Conservation (phyloP, 2,113 vertebrate genomes). For the Heptranchias perlo region DNA sequence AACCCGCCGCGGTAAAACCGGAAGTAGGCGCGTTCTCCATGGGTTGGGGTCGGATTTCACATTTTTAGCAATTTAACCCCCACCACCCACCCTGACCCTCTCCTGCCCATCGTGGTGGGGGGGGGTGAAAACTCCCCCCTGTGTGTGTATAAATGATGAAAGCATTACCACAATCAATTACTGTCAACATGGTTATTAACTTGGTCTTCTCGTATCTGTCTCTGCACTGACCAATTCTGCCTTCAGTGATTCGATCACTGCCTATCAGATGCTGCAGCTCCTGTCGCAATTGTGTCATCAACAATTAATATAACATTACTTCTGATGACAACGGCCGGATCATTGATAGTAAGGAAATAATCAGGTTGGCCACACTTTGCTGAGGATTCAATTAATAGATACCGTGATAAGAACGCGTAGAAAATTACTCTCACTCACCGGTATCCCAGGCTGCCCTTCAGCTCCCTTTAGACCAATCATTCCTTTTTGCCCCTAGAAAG, state of each 20-base stretch:
- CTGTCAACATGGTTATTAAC: background rate
- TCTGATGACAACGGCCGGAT: background rate
- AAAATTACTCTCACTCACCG: slow-evolving; percentile 44
- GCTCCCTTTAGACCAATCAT: slow-evolving; percentile 50
- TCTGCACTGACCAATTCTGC: background rate
- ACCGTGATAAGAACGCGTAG: background rate
- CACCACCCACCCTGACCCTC: too few relatives aligned
- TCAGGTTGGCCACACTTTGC: background rate
- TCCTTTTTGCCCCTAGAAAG: slow-evolving; percentile 58
- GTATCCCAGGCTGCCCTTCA: slow-evolving; percentile 50
- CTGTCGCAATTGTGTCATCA: background rate
- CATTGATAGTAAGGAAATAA: background rate
- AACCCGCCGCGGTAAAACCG: too few relatives aligned
- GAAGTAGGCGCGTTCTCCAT: too few relatives aligned
- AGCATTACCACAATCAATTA: background rate
- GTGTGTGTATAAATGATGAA: background rate
- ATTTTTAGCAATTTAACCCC: too few relatives aligned
- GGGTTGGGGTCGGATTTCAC: too few relatives aligned
- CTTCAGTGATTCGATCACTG: background rate
- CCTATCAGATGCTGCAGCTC: background rate
- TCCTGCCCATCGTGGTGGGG: too few relatives aligned
- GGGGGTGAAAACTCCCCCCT: too few relatives aligned
- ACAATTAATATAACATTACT: background rate
- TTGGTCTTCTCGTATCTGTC: background rate
- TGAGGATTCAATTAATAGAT: background rate